A percentile compares a stretch with the other conserved stretches of the same genome.
Evolutionary conservation across 2,888 invertebrate genomes (phyloP).

Genomic region (Apamea epomidion): DNA sequence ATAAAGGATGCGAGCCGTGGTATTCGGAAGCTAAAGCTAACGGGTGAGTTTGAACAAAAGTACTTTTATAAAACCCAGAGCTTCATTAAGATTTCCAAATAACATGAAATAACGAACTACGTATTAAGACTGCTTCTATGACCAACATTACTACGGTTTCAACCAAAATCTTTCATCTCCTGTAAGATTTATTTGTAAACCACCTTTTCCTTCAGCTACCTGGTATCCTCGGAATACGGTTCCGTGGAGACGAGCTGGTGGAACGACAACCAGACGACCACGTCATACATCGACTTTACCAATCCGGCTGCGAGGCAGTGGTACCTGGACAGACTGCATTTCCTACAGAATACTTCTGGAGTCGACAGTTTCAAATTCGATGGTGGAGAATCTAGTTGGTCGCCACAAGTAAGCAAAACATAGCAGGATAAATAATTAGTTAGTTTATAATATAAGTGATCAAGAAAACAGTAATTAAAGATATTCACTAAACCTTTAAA

Average conservation of each 20-base stretch:
- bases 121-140: background rate
- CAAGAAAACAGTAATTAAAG: no score
- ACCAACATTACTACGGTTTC: background rate
- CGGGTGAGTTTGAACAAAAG: constrained; percentile 78
- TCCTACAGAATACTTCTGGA: constrained; percentile 90
- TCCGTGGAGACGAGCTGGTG: constrained; percentile 89
- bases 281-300: constrained; percentile 93
- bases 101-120: background rate
- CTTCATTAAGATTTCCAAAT: background rate
- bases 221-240: constrained; percentile 86
- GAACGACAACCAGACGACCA: constrained; percentile 87
- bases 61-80: background rate
- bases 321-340: constrained; percentile 88
- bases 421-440: background rate
- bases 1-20: constrained; percentile 89
- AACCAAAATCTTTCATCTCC: background rate
- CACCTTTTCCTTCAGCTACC: constrained; percentile 74
- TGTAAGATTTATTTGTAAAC: background rate
- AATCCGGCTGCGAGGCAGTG: constrained; percentile 92
- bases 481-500: no score
- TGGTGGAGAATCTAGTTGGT: constrained; percentile 93
- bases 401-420: constrained; percentile 88
- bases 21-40: constrained; percentile 84
- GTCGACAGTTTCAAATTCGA: constrained; percentile 95
- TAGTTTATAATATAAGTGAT: background rate